Percentiles rank a stretch among this genome's conserved stretches.
phyloP scores from a whole-genome alignment of 1,140 invertebrate genomes.

The Wasmannia auropunctata region DNA sequence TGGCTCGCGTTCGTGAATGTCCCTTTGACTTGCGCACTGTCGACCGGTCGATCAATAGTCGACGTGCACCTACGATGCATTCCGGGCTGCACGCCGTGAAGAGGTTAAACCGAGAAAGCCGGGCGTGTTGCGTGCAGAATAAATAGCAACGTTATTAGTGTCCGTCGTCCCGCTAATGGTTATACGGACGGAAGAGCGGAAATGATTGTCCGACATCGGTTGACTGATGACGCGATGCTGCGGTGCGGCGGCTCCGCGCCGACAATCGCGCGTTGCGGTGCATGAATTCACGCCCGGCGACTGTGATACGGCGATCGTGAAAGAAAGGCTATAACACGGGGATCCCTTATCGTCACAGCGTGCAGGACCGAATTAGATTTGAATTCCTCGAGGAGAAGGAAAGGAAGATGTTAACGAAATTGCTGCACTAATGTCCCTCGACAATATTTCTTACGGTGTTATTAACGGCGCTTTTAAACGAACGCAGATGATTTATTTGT shows the following conservation, averaged over 20 bases:
- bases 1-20: too few species aligned
- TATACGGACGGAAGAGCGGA: constrained; percentile 33
- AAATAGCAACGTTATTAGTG: constrained; percentile 48
- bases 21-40: too few species aligned
- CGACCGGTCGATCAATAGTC: too few species aligned
- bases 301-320: neutral
- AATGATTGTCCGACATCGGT: constrained; percentile 30
- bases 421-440: neutral
- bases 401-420: neutral
- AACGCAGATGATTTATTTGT: neutral
- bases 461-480: neutral
- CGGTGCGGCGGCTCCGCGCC: neutral
- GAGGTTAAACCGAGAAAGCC: constrained; percentile 33
- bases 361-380: neutral
- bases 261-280: neutral
- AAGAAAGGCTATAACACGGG: neutral
- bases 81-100: constrained; percentile 7
- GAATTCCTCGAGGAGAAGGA: neutral
- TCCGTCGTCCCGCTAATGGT: constrained; percentile 17
- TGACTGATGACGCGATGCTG: neutral
- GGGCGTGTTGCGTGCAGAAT: constrained; percentile 35
- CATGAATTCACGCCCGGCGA: neutral
- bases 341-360: neutral
- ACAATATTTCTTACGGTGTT: neutral
- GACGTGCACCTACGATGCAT: too few species aligned